Evolutionary conservation across 2,113 vertebrate species (phyloP).

Genomic region (Paradoxurus hermaphroditus): DNA sequence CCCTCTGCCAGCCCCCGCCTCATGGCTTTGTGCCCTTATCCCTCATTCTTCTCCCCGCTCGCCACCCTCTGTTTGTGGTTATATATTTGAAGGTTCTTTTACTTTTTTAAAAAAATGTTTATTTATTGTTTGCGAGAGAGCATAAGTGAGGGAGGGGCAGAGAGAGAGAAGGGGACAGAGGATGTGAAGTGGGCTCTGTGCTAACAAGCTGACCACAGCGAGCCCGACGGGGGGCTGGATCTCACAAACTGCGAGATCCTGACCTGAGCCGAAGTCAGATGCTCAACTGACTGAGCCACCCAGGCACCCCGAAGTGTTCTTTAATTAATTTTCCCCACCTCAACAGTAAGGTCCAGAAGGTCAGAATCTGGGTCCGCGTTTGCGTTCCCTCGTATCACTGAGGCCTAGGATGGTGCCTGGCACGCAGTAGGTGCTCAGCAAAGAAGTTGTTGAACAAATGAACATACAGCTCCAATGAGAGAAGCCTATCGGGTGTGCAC

Average conservation of each 20-base stretch:
- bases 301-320: background rate
- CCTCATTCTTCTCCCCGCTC: background rate
- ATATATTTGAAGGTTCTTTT: background rate
- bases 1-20: background rate
- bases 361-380: background rate
- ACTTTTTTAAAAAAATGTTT: background rate
- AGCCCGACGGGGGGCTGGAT: too few relatives aligned
- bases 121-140: too few relatives aligned
- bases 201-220: too few relatives aligned
- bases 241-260: too few relatives aligned
- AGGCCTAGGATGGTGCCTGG: background rate
- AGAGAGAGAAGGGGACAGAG: too few relatives aligned
- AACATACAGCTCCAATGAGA: accelerated
- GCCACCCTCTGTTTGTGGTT: background rate
- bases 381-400: background rate
- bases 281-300: too few relatives aligned
- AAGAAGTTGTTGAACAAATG: background rate
- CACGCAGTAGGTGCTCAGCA: background rate
- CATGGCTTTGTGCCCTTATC: background rate
- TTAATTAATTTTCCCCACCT: background rate
- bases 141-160: too few relatives aligned
- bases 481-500: background rate
- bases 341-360: too few relatives aligned
- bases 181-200: too few relatives aligned
- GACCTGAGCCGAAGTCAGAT: too few relatives aligned